Evolutionary conservation across 1,140 invertebrate species (phyloP).

Genomic region (Hirudo medicinalis): DNA sequence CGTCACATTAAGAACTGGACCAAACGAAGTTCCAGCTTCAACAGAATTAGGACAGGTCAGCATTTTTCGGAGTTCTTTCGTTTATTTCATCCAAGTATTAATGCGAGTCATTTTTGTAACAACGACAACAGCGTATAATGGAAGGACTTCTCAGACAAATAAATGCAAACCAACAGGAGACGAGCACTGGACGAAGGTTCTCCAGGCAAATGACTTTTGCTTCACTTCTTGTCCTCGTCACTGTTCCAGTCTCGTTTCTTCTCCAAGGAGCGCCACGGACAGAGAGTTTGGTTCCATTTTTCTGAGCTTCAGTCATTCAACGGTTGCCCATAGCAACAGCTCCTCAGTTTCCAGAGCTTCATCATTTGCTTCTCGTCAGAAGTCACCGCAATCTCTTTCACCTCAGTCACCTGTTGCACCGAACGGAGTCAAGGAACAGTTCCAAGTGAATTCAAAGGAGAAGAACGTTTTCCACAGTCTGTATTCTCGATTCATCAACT

Average conservation of each 20-base stretch:
- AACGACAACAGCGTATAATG: neutral
- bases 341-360: neutral
- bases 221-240: constrained; percentile 10
- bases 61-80: neutral
- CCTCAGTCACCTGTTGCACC: neutral
- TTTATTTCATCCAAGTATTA: neutral
- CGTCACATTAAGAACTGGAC: neutral
- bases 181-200: constrained; percentile 28
- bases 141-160: neutral
- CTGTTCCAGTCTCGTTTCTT: constrained; percentile 10
- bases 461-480: constrained; percentile 19
- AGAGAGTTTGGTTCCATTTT: neutral
- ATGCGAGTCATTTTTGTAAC: neutral
- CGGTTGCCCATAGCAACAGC: neutral
- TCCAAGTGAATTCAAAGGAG: constrained; percentile 10
- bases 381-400: constrained; percentile 4
- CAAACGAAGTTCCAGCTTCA: neutral
- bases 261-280: neutral
- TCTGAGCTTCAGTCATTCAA: neutral
- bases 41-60: constrained; percentile 12
- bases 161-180: constrained; percentile 23
- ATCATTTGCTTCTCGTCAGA: neutral
- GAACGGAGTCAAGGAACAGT: no score
- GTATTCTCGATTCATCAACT: constrained; percentile 16
- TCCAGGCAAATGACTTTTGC: constrained; percentile 26